Base-by-base conservation (phyloP, 2,888 invertebrate genomes). In the Pelosia muscerda region DNA sequence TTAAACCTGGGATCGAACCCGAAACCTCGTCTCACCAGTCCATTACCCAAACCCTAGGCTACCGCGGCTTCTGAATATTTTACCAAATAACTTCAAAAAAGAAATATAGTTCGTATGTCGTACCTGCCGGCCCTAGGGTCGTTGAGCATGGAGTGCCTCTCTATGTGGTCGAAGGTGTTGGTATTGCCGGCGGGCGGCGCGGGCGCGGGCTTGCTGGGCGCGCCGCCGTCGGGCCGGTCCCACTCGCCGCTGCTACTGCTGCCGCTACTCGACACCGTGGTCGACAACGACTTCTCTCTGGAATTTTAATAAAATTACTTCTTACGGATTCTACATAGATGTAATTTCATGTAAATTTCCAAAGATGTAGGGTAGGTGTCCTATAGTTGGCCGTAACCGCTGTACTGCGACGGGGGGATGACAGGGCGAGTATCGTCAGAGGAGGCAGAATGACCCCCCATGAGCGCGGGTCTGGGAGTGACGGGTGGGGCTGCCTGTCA, bases 71-170 rank as follows among this genome's bases (percentile, higher is more conserved):
- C 49, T 49, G 49, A n/a, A 2, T 49, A n/a, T 49, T n/a, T 13
- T 19, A 49, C 49, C 3, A 19, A 8, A 49, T 53, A 19, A n/a
- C 9, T 25, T 34, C 34, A 34, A 11, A 34, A 34, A 10, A 11
- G 6, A 34, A 34, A 13, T 2, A 2, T 28, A 2, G 34, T 15
- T 19, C 10, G 25, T 6, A 0, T 10, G 13, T 9, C 62, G 23
- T 66, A 94, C 95, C 94, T 95, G 79, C 95, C 96, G 15, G 96
- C 96, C 66, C 97, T 92, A 68, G 96, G 96, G 85, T 97, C 97
- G 56, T 95, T 95, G 66, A 97, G 91, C 79, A 97, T 95, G 2
- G 96, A 95, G 77, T 95, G 95, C 69, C 97, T 92, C 86, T 97
- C 96, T 23, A 97, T 95, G 73, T 96, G 96, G 91, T 97, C 97